Evolutionary conservation across 2,113 vertebrate genomes (phyloP).

Genomic region (Daubentonia madagascariensis): DNA sequence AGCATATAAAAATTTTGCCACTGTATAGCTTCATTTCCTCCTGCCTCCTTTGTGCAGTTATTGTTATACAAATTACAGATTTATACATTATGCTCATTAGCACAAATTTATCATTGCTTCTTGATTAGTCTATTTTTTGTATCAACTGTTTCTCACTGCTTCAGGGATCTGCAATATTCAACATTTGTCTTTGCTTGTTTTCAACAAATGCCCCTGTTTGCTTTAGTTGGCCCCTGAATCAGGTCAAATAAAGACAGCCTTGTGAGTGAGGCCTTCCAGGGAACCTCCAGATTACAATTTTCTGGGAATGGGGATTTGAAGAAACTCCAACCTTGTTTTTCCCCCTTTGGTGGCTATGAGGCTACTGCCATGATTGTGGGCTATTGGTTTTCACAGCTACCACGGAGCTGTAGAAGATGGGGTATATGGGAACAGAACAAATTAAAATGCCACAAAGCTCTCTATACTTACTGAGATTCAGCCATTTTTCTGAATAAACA

Average conservation of each 20-base stretch:
- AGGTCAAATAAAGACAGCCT: neutral
- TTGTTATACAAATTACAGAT: neutral
- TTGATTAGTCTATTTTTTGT: neutral
- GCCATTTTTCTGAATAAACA: neutral
- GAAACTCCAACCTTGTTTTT: neutral
- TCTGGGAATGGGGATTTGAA: neutral
- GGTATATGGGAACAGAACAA: neutral
- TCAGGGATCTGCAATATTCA: neutral
- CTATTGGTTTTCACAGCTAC: neutral
- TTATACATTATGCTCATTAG: neutral
- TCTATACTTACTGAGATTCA: neutral
- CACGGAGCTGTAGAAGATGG: neutral
- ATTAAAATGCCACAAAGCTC: neutral
- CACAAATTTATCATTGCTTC: neutral
- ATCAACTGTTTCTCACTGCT: neutral
- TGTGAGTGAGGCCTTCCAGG: neutral
- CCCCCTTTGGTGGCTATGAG: neutral
- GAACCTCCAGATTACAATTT: neutral
- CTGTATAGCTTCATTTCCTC: neutral
- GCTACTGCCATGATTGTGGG: neutral
- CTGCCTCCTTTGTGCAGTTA: neutral
- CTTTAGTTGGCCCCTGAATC: neutral
- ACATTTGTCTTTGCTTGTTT: neutral
- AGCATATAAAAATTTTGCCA: neutral
- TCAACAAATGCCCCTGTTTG: neutral